Base-by-base conservation (phyloP, 2,113 vertebrate species). In the Crypturellus undulatus region DNA sequence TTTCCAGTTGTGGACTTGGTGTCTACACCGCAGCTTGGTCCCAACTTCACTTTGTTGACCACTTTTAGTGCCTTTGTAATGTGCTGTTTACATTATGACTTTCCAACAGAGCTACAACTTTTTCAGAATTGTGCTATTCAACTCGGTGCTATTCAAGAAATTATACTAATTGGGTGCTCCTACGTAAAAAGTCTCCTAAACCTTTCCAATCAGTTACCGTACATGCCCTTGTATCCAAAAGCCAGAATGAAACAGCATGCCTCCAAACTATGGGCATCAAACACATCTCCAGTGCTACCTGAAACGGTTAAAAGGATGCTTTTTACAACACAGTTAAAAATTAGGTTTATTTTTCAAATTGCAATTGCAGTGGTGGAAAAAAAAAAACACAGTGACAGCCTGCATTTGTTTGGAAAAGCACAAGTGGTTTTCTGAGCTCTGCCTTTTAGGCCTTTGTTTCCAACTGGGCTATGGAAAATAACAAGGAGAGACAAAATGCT, bases 291-390 rank as follows among this genome's bases (percentile, higher is more conserved):
- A 24, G 22, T 15, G 43, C 13, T 21, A 68, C 30, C 42, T 45
- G 65, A 96, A 98, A 98, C 98, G 98, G 98, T 98, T 98, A 98
- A 98, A 98, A 98, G 98, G 97, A 95, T 97, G 97, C 96, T 97
- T 98, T 97, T 98, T 97, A 97, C 97, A 97, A 98, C 98, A 98
- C 97, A 98, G 98, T 96, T 97, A 97, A 96, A 97, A 98, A 77
- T 98, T 96, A 97, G 98, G 97, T 98, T 98, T 97, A 97, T 93
- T 97, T 98, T 98, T 95, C 95, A 97, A 96, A 93, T 77, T 43
- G 87, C 88, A 94, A 91, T 84, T 79, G 40, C 62, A 58, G 36
- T 19, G 47, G 56, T 5, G 17, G 49, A 13, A 42, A 19, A 49
- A 22, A 14, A 52, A 69, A 58, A 92, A 25, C 30, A 49, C 47